Evolutionary conservation across 2,113 vertebrate genomes (phyloP).

Genomic region (Galeopterus variegatus): DNA sequence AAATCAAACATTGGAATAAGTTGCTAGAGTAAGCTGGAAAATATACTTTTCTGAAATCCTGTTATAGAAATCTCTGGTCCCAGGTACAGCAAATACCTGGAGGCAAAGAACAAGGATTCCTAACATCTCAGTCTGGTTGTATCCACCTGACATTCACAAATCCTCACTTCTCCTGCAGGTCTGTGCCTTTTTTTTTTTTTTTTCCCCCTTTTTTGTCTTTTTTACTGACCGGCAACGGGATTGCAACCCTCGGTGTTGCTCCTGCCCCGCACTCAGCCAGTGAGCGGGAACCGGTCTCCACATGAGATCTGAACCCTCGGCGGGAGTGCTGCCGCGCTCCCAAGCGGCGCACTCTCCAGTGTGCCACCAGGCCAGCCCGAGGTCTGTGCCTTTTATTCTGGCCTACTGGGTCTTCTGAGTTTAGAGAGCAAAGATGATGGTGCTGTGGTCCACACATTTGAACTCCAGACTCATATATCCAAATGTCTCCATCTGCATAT

Average conservation of each 20-base stretch:
- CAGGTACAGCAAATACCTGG: background rate
- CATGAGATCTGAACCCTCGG: too few species aligned
- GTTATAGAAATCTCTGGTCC: background rate
- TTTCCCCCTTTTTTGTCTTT: too few species aligned
- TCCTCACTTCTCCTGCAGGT: background rate
- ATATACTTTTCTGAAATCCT: background rate
- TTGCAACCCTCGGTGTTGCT: too few species aligned
- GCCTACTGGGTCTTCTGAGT: background rate
- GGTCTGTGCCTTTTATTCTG: background rate
- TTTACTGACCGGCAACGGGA: too few species aligned
- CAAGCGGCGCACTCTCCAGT: too few species aligned
- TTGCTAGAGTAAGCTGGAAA: slow-evolving; percentile 7
- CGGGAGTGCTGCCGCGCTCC: too few species aligned
- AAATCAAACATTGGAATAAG: background rate
- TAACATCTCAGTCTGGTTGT: background rate
- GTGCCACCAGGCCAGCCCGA: too few species aligned
- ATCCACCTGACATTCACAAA: background rate
- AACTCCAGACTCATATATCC: background rate
- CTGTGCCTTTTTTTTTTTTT: background rate
- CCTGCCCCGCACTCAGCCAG: too few species aligned
- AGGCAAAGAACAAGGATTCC: background rate
- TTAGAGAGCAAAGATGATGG: background rate
- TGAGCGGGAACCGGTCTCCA: too few species aligned
- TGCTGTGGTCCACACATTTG: background rate
- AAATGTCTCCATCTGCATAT: background rate